phyloP scores from a whole-genome alignment of 2,888 invertebrate genomes.

The Panorpa germanica region DNA sequence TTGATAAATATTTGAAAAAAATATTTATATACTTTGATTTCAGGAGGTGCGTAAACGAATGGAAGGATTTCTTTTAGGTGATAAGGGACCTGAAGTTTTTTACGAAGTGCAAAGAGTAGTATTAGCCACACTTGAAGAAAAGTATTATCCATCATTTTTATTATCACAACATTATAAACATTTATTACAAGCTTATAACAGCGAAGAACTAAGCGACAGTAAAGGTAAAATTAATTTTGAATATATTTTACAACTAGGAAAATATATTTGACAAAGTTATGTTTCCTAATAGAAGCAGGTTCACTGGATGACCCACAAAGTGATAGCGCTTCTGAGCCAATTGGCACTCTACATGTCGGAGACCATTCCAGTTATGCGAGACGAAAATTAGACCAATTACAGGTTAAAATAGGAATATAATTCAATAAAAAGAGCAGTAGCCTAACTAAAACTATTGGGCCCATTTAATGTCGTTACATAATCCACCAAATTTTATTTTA shows the following conservation, averaged over 20 bases:
- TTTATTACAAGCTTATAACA: conserved; percentile 44
- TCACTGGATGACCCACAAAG: conserved; percentile 16
- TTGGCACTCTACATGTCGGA: conserved; percentile 35
- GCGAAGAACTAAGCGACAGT: conserved; percentile 34
- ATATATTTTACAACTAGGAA: conserved; percentile 2
- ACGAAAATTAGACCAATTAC: conserved; percentile 60
- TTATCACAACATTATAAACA: conserved; percentile 70
- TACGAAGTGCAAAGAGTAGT: conserved; percentile 72
- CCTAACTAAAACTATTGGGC: not conserved
- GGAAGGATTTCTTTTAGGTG: conserved; percentile 73
- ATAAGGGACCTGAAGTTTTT: conserved; percentile 75
- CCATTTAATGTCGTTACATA: not conserved
- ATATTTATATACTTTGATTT: conserved; percentile 10
- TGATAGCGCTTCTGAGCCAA: conserved; percentile 1
- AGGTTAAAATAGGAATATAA: too few species aligned
- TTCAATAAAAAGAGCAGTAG: not conserved
- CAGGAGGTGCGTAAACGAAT: conserved; percentile 59
- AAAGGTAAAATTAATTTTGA: conserved; percentile 22
- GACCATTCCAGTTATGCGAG: conserved; percentile 71
- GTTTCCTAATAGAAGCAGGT: not conserved
- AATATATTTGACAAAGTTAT: not conserved
- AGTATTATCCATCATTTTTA: conserved; percentile 76
- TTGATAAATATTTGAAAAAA: not conserved
- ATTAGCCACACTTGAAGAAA: conserved; percentile 60
- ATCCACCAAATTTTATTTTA: conserved; percentile 22